Percentiles rank a stretch among this genome's conserved stretches.
phyloP scores from a whole-genome alignment of 2,888 invertebrate species.

The Agriopis aurantiaria region DNA sequence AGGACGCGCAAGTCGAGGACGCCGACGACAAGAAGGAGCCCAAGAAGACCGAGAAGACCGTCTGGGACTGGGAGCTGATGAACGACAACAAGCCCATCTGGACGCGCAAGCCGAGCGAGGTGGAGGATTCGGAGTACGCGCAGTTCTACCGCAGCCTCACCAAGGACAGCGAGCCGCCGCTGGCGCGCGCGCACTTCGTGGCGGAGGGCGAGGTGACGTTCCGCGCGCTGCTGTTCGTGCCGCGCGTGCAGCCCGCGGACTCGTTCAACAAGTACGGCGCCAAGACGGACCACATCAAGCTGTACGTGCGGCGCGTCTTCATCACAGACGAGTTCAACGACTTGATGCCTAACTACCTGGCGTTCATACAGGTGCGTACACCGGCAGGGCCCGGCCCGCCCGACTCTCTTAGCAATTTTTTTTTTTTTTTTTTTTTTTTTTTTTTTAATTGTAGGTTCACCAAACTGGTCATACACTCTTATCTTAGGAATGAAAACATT shows the following conservation, averaged over 20 bases:
- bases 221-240: conserved; percentile 97
- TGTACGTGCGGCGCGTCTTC: conserved; percentile 99
- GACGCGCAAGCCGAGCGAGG: conserved; percentile 96
- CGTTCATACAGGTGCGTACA: conserved; percentile 90
- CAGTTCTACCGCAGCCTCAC: conserved; percentile 98
- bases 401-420: no score
- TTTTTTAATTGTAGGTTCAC: no score
- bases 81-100: conserved; percentile 99
- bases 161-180: conserved; percentile 93
- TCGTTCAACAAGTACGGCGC: conserved; percentile 98
- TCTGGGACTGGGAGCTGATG: conserved; percentile 99
- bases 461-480: no score
- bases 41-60: conserved; percentile 95
- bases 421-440: no score
- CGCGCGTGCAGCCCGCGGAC: conserved; percentile 95
- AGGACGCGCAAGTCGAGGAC: conserved; percentile 90
- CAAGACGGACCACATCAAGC: conserved; percentile 97
- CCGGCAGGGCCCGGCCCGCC: conserved; percentile 81
- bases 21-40: conserved; percentile 88
- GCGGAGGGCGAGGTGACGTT: conserved; percentile 99
- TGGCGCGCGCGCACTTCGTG: conserved; percentile 95
- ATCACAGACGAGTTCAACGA: conserved; percentile 99
- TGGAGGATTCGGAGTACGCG: conserved; percentile 95
- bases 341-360: conserved; percentile 99
- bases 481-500: no score